phyloP scores from a whole-genome alignment of 2,888 invertebrate species.

The Prenolepis imparis region DNA sequence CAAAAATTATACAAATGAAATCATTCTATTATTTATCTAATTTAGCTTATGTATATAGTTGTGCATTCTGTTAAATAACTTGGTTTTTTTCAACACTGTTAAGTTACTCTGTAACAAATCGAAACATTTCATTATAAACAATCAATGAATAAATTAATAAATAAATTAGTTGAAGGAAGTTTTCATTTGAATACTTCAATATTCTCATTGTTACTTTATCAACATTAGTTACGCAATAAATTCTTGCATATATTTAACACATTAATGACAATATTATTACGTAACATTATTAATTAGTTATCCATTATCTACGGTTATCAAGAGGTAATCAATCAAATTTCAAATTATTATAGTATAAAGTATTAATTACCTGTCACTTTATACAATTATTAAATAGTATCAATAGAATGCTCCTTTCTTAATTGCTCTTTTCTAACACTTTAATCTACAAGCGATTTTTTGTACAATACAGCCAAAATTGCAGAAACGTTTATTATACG shows the following conservation, averaged over 20 bases:
- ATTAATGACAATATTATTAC: background rate
- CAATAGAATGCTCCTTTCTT: background rate
- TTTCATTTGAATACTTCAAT: background rate
- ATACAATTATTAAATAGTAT: background rate
- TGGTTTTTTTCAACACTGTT: background rate
- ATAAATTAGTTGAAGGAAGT: background rate
- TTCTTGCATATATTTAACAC: slow-evolving; percentile 1
- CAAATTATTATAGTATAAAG: slow-evolving; percentile 16
- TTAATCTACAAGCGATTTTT: background rate
- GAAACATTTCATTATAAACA: background rate
- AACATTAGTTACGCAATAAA: background rate
- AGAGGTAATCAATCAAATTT: background rate
- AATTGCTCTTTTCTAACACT: background rate
- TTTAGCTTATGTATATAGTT: background rate
- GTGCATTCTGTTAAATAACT: background rate
- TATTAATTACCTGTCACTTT: slow-evolving; percentile 12
- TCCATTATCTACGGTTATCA: background rate
- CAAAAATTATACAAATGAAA: background rate
- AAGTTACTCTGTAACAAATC: background rate
- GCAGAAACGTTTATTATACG: background rate
- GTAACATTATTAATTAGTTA: background rate
- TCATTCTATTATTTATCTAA: background rate
- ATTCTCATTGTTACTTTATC: background rate
- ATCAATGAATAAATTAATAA: background rate
- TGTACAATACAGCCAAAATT: background rate